Evolutionary conservation across 1,140 invertebrate genomes (phyloP), one percentile per base, ranked within the genome.

Genomic region (Atta texana): DNA sequence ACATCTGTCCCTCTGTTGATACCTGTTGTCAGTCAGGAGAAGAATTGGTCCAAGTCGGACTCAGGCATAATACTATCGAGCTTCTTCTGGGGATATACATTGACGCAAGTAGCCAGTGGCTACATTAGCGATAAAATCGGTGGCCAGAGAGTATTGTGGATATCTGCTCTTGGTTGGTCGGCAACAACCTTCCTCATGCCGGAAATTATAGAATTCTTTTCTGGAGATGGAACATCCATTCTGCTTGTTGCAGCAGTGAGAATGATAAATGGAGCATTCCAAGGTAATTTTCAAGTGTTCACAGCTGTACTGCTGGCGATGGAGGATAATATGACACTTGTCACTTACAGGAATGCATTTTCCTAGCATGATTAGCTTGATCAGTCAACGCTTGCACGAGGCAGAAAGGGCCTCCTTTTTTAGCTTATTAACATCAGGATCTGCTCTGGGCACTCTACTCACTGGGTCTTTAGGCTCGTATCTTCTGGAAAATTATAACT

Each of bases 41-140:
- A 96, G 92, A 95, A 96, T 59, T 97, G 97, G 97, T 97, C 96
- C 89, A 97, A 97, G 94, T 96, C 97, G 44, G 96, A 97, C 88
- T 96, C 97, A 21, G 97, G 97, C 3, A 96, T 96, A 2, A 96
- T 97, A 64, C 91, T 98, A 12, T 97, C 97, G 6, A 97, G 96
- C 44, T 98, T 98, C 91, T 98, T 98, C 91, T 98, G 97, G 97
- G 97, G 97, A 71, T 98, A 98, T 88, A 97, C 96, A 0, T 92
- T 97, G 66, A 97, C 97, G 0, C 97, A 97, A 93, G 96, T 97
- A 95, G 92, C 97, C 68, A 97, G 97, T 66, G 97, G 97, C 16
- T 97, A 97, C 90, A 93, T 97, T 14, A 97, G 97, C 87, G 97
- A 97, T 92, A 94, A 95, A 59, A 95, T 97, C 82, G 97, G 97